Evolutionary conservation across 1,140 invertebrate species (phyloP).

Genomic region (Drosophila biarmipes): DNA sequence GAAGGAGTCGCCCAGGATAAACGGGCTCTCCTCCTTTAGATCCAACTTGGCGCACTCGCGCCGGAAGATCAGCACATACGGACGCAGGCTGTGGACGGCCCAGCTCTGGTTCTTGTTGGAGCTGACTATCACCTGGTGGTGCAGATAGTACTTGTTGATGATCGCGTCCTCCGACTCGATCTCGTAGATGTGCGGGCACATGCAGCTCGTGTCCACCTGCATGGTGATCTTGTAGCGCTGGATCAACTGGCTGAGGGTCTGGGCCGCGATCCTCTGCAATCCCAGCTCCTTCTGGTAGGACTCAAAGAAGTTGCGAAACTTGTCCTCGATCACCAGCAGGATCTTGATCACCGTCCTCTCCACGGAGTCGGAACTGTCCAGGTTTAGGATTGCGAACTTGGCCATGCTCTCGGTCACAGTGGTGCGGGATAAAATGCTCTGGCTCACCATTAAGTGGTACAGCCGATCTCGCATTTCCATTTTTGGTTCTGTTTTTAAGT

Average conservation of each 20-base stretch:
- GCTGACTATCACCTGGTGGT: conserved; percentile 51
- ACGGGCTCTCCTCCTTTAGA: conserved; percentile 15
- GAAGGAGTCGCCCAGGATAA: conserved; percentile 62
- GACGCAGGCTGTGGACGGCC: conserved; percentile 18
- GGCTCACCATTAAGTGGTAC: conserved; percentile 9
- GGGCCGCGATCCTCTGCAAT: conserved; percentile 51
- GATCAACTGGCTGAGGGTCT: conserved; percentile 40
- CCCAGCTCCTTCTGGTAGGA: conserved; percentile 37
- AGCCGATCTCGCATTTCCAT: neutral
- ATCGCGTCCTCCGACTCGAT: conserved; percentile 49
- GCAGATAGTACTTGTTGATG: conserved; percentile 53
- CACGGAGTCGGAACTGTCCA: neutral
- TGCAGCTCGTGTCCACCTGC: conserved; percentile 36
- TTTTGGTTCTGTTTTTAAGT: neutral
- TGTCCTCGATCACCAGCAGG: conserved; percentile 43
- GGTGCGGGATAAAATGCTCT: neutral
- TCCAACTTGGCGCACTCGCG: conserved; percentile 36
- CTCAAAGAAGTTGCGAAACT: conserved; percentile 30
- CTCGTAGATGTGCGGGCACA: conserved; percentile 34
- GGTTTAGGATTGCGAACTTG: neutral
- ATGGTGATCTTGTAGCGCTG: conserved; percentile 26
- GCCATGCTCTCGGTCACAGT: conserved; percentile 19
- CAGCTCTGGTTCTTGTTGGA: conserved; percentile 40
- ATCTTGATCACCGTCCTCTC: conserved; percentile 18
- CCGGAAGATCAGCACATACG: conserved; percentile 43